phyloP scores from a whole-genome alignment of 2,113 vertebrate genomes.

The Malurus alboscapulatus region DNA sequence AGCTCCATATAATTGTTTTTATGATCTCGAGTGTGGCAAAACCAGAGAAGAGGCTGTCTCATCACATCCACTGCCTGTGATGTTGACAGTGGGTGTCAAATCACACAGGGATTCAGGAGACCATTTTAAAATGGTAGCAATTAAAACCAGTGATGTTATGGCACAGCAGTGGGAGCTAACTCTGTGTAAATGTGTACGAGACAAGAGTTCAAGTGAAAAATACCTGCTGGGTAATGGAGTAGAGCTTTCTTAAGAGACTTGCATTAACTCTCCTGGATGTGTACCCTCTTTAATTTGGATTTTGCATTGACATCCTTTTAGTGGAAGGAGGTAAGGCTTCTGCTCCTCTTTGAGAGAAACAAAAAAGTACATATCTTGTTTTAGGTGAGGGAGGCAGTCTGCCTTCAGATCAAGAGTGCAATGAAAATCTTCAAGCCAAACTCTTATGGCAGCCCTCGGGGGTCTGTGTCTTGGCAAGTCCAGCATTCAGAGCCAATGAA shows the following conservation, averaged over 20 bases:
- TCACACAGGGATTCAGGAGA: not conserved
- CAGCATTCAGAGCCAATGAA: constrained; percentile 4
- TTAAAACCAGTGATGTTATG: not conserved
- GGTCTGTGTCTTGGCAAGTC: not conserved
- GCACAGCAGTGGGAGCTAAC: not conserved
- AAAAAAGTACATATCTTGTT: not conserved
- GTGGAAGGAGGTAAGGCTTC: not conserved
- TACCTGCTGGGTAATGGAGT: not conserved
- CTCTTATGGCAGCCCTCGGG: not conserved
- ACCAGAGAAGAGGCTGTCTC: not conserved
- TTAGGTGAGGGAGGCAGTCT: not conserved
- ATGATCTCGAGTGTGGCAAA: not conserved
- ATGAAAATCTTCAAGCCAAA: not conserved
- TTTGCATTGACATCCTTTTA: not conserved
- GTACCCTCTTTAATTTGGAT: not conserved
- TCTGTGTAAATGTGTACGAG: not conserved
- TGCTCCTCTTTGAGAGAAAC: not conserved
- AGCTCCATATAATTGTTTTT: not conserved
- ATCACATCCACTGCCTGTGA: accelerated
- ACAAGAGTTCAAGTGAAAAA: not conserved
- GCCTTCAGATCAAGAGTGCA: not conserved
- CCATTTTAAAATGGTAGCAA: not conserved
- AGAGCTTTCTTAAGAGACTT: not conserved
- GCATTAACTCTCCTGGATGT: not conserved
- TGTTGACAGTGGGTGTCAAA: not conserved